phyloP scores from a whole-genome alignment of 2,113 vertebrate genomes.

The Pluvianellus socialis region DNA sequence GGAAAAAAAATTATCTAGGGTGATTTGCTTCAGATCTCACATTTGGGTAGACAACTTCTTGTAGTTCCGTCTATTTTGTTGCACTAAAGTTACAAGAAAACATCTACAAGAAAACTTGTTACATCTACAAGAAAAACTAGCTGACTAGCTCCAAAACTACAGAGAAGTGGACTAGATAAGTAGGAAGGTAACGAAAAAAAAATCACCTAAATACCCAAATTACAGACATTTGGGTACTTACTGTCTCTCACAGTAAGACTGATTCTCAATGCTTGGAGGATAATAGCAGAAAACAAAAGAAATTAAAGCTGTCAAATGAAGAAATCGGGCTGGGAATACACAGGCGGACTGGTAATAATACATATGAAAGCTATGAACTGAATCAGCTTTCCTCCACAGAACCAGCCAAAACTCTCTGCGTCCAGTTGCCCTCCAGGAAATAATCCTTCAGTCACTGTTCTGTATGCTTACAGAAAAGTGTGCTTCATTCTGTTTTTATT shows the following conservation, averaged over 20 bases:
- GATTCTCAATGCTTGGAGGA: neutral
- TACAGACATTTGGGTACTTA: neutral
- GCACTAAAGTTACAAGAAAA: neutral
- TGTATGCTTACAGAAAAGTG: neutral
- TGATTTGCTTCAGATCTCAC: neutral
- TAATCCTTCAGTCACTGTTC: neutral
- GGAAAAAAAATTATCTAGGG: neutral
- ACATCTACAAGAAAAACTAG: neutral
- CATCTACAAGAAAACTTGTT: neutral
- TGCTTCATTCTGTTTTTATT: neutral
- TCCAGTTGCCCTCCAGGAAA: slow-evolving; percentile 28
- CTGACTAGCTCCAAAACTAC: neutral
- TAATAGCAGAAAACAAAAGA: neutral
- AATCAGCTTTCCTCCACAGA: neutral
- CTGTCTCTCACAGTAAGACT: neutral
- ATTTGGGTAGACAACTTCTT: neutral
- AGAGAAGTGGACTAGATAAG: neutral
- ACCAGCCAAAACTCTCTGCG: neutral
- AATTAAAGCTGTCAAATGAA: slow-evolving; percentile 33
- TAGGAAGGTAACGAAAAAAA: neutral
- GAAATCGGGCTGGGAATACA: neutral
- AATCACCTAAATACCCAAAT: neutral
- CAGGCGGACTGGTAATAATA: neutral
- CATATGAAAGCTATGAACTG: neutral
- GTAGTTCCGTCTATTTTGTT: neutral